phyloP scores from a whole-genome alignment of 2,113 vertebrate species.

The Dolichotis patagonum region DNA sequence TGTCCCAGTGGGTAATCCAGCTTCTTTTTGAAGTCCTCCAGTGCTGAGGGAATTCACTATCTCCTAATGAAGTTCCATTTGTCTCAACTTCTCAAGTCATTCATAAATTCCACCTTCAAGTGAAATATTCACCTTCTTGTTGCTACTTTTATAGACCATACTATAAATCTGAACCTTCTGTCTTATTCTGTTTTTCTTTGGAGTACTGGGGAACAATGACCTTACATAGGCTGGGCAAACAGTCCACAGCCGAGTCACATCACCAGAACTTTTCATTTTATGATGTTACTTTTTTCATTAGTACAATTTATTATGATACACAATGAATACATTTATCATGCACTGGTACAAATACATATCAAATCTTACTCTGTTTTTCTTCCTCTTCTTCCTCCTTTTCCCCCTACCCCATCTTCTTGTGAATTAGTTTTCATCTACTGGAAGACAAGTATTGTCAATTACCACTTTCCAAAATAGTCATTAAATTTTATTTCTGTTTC shows the following conservation, averaged over 20 bases:
- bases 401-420: background rate
- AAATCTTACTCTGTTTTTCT: background rate
- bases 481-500: background rate
- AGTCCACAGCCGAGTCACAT: background rate
- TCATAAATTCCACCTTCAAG: conserved; percentile 4
- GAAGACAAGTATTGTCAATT: background rate
- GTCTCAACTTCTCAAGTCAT: background rate
- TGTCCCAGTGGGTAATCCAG: background rate
- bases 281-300: background rate
- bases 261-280: background rate
- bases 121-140: background rate
- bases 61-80: conserved; percentile 21
- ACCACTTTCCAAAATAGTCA: background rate
- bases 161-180: background rate
- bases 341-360: background rate
- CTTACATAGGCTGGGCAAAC: background rate
- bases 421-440: background rate
- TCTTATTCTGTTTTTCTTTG: background rate
- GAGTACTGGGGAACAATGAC: background rate
- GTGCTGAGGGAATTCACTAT: background rate
- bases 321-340: background rate
- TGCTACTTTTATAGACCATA: background rate
- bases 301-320: background rate
- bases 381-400: background rate
- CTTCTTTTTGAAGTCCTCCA: background rate